phyloP scores from a whole-genome alignment of 1,140 invertebrate genomes.

The Euwallacea similis region DNA sequence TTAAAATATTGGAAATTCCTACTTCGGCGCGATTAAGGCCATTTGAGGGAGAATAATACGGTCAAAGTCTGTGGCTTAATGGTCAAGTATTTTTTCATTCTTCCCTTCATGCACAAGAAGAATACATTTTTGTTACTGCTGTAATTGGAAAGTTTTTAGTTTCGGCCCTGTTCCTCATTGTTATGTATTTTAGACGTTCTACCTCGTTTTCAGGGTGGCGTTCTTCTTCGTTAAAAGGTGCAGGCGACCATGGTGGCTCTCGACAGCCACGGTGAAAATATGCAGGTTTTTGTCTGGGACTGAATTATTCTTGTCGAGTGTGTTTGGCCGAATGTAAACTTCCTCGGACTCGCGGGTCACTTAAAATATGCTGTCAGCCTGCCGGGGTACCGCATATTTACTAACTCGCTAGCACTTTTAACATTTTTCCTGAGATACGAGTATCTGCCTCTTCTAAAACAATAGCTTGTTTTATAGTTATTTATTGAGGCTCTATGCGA shows the following conservation, averaged over 20 bases:
- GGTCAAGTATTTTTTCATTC: no score
- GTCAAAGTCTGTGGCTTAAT: no score
- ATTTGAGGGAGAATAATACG: no score
- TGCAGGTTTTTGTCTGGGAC: conserved; percentile 48
- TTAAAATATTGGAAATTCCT: no score
- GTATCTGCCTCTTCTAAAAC: background rate
- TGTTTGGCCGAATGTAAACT: conserved; percentile 51
- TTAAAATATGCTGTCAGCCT: conserved; percentile 52
- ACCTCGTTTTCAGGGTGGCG: conserved; percentile 47
- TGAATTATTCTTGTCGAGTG: conserved; percentile 52
- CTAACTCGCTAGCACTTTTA: conserved; percentile 46
- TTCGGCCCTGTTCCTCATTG: conserved; percentile 34
- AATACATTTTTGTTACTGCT: no score
- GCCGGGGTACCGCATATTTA: conserved; percentile 48
- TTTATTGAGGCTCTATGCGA: no score
- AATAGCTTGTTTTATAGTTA: background rate
- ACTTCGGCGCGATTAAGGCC: no score
- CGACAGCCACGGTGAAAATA: conserved; percentile 46
- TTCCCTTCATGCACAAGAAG: no score
- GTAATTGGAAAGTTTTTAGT: background rate
- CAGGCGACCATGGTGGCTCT: conserved; percentile 49
- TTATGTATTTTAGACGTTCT: conserved; percentile 40
- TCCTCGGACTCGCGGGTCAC: conserved; percentile 44
- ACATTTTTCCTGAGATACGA: conserved; percentile 15
- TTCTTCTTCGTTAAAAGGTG: conserved; percentile 41